Percentiles rank a stretch among this genome's conserved stretches.
phyloP scores from a whole-genome alignment of 2,113 vertebrate genomes.

The Entomyzon cyanotis region DNA sequence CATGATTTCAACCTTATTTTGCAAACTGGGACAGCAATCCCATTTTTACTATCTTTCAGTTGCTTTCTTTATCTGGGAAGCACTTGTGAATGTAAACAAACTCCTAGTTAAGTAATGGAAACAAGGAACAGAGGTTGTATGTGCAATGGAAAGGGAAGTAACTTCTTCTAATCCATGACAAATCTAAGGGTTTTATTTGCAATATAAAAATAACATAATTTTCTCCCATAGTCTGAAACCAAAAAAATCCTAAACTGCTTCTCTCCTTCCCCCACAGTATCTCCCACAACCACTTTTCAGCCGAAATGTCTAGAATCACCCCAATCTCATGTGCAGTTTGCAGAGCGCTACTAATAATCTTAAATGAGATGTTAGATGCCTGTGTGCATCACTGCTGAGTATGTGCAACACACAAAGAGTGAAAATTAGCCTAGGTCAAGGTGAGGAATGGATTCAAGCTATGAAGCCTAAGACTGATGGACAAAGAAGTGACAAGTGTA shows the following conservation, averaged over 20 bases:
- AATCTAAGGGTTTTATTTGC: not conserved
- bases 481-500: conserved; percentile 29
- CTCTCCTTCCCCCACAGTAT: not conserved
- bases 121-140: not conserved
- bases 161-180: not conserved
- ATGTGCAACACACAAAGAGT: not conserved
- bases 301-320: not conserved
- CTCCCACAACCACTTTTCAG: not conserved
- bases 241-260: not conserved
- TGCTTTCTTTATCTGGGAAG: not conserved
- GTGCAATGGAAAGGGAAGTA: not conserved
- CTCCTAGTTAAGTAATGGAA: not conserved
- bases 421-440: not conserved
- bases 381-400: not conserved
- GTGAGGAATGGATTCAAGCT: not conserved
- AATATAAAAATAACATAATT: not conserved
- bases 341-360: not conserved
- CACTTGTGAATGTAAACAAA: not conserved
- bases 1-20: not conserved
- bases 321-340: not conserved
- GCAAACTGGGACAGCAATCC: not conserved
- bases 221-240: not conserved
- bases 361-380: not conserved
- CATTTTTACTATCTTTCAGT: not conserved
- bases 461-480: not conserved